Conservation (phyloP, 2,888 invertebrate genomes). For the Acleris cristana region DNA sequence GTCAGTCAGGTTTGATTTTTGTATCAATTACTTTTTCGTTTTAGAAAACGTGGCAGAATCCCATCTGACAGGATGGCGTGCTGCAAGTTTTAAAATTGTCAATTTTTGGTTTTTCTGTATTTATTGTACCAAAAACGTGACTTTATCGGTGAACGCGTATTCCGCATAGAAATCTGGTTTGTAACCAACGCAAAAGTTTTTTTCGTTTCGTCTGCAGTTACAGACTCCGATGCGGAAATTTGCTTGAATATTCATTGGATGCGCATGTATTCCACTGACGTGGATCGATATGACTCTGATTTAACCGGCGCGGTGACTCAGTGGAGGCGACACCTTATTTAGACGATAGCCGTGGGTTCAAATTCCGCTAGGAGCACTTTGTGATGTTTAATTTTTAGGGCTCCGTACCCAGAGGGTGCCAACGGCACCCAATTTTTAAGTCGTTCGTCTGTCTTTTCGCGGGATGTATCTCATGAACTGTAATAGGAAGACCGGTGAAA, state of each 20-base stretch:
- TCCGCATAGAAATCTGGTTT: slow-evolving; percentile 12
- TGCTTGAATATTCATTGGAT: slow-evolving; percentile 28
- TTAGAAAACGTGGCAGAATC: not conserved
- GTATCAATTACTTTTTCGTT: not conserved
- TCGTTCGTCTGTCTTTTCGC: too few relatives aligned
- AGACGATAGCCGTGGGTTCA: too few relatives aligned
- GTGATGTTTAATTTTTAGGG: too few relatives aligned
- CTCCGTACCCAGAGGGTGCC: too few relatives aligned
- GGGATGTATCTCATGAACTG: too few relatives aligned
- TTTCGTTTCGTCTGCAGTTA: slow-evolving; percentile 25
- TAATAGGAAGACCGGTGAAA: too few relatives aligned
- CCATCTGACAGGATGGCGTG: not conserved
- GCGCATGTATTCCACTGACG: slow-evolving; percentile 14
- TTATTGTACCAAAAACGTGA: slow-evolving; percentile 1
- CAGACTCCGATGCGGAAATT: slow-evolving; percentile 17
- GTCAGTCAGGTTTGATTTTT: not conserved
- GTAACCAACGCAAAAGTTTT: slow-evolving; percentile 21
- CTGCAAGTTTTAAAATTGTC: not conserved
- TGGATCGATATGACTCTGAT: slow-evolving; percentile 21
- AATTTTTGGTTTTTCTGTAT: slow-evolving; percentile 2
- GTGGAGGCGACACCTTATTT: too few relatives aligned
- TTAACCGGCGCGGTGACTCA: not conserved
- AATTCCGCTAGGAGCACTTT: too few relatives aligned
- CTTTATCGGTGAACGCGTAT: slow-evolving; percentile 13
- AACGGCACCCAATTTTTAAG: too few relatives aligned